Evolutionary conservation across 2,797 vertebrate species (phyloP).

Genomic region (Thunnus albacares): DNA sequence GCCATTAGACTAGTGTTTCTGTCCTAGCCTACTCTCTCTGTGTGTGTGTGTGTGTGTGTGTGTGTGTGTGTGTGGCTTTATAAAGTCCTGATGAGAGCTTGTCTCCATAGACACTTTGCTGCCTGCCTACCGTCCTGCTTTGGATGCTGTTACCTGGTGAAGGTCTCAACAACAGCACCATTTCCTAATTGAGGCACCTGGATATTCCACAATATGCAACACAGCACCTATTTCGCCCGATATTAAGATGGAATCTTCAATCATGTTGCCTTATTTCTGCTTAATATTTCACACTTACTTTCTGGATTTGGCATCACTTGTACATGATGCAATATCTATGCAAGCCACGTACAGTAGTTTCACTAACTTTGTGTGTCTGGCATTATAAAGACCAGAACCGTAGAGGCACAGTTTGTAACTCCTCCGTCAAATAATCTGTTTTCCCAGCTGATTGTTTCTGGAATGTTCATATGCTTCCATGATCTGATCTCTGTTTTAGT

Average conservation of each 20-base stretch:
- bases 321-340: conserved; percentile 71
- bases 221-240: neutral
- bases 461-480: neutral
- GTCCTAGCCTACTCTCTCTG: conserved; percentile 8
- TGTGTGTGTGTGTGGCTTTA: conserved; percentile 15
- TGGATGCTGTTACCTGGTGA: conserved; percentile 53
- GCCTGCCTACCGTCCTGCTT: conserved; percentile 27
- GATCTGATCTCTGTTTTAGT: conserved; percentile 1
- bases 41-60: conserved; percentile 28
- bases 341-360: conserved; percentile 49
- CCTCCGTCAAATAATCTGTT: neutral
- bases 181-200: conserved; percentile 1
- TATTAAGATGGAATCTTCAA: neutral
- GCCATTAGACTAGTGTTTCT: conserved; percentile 31
- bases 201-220: neutral
- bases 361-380: conserved; percentile 20
- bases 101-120: conserved; percentile 43
- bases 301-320: conserved; percentile 37
- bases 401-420: neutral
- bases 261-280: conserved; percentile 25
- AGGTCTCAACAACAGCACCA: conserved; percentile 50
- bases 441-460: neutral
- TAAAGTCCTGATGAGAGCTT: conserved; percentile 32
- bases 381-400: conserved; percentile 8
- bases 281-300: conserved; percentile 51